Evolutionary conservation across 2,797 vertebrate species (phyloP), one percentile per base, ranked within the genome.

Genomic region (Hapalemur alaotrensis): DNA sequence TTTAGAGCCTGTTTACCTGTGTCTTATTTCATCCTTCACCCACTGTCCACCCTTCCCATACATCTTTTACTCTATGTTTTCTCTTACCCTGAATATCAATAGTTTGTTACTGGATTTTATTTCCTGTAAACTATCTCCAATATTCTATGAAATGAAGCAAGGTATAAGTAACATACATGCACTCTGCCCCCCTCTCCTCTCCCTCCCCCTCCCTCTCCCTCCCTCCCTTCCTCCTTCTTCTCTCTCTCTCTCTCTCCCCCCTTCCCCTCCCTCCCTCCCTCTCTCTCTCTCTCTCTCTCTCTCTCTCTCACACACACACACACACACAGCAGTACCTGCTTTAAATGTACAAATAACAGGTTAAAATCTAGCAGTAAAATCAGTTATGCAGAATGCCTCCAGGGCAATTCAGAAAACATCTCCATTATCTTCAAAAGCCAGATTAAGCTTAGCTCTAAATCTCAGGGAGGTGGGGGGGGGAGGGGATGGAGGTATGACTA

Each of bases 291-390:
- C 18, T 67, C 65, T 72, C 38, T 72, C 38, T 41, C 3, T 23
- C 35, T 32, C 18, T 22, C 18, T 35, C n/a, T 67, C 52, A 52
- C 15, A 22, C 35, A 84, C 54, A 63, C 25, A 14, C 72, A 67
- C 72, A 67, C 23, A 48, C 38, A 70, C 1, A 59, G 7, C 20
- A 87, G 20, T 3, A 80, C 12, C 14, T 92, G 86, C 25, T 90
- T 84, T 46, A 85, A 95, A 75, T 89, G 63, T 83, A 79, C 23
- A 73, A 1, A 91, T 48, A 89, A 85, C 0, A 90, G 8, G 25
- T 82, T 96, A 81, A 92, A 96, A 88, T 59, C 50, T 9, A 73
- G 17, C 38, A 91, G 57, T 79, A 93, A 94, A 94, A 93, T 91
- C 63, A 94, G 48, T 94, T 85, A 70, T 3, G 30, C 2, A 93